phyloP scores from a whole-genome alignment of 1,140 invertebrate species.

The Physella acuta region DNA sequence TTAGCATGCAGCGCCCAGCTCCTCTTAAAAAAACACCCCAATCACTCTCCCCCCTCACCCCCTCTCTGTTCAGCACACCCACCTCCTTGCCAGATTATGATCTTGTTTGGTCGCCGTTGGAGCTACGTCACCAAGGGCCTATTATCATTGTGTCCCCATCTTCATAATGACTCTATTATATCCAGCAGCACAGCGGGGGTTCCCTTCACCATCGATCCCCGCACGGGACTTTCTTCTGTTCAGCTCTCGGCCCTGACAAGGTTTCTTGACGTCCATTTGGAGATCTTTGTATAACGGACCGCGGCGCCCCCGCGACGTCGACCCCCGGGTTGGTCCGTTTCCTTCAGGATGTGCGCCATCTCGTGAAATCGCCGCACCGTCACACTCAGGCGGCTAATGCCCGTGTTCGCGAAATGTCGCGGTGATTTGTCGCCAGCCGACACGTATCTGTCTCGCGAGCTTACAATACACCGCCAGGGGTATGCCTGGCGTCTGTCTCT shows the following conservation, averaged over 20 bases:
- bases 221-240: background rate
- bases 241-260: too few species aligned
- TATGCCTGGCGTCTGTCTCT: too few species aligned
- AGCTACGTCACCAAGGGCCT: background rate
- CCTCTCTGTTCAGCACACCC: conserved; percentile 1
- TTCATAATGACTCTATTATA: conserved; percentile 15
- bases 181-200: background rate
- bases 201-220: background rate
- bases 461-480: too few species aligned
- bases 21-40: background rate
- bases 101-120: conserved; percentile 2
- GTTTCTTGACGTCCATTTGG: too few species aligned
- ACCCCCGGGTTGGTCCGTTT: too few species aligned
- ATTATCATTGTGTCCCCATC: conserved; percentile 7
- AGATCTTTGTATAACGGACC: too few species aligned
- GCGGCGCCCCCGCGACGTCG: too few species aligned
- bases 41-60: background rate
- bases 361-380: too few species aligned
- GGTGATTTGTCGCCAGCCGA: conserved; percentile 12
- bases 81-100: conserved; percentile 12
- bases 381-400: too few species aligned
- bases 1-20: too few species aligned
- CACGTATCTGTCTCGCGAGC: too few species aligned
- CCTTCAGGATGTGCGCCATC: too few species aligned
- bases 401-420: background rate